Base-by-base conservation (phyloP, 2,113 vertebrate genomes). In the Ammospiza caudacuta region DNA sequence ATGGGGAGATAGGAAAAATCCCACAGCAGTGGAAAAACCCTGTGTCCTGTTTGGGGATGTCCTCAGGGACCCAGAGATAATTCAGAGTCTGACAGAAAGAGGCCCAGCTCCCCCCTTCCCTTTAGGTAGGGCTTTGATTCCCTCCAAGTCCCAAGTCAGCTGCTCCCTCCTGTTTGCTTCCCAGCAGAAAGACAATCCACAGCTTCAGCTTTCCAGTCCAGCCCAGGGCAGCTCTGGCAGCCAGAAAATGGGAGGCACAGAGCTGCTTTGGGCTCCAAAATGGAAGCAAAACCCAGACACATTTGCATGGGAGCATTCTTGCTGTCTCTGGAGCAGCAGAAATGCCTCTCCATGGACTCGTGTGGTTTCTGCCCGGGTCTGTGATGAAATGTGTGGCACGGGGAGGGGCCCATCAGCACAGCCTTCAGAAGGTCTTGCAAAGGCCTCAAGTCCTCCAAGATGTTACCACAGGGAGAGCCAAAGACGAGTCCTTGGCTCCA, bases 341-440 rank as follows among this genome's bases (percentile, higher is more conserved):
- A 81, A 91, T 69, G 63, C 73, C 54, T 95, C 96, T 94, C 93
- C 0, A 0, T 25, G 90, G 91, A 57, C 78, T 51, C 21, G 5
- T 79, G 92, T 73, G 93, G 96, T 92, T 95, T 77, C 64, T 25
- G 31, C 70, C 77, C 4, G 35, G 66, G 43, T 79, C 66, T 62
- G 72, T 93, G 95, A 95, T 64, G 96, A 96, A 96, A 96, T 63
- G 22, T 28, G 63, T 92, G 94, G 87, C 90, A 69, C 3, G 2
- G 68, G 85, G 90, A 91, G 89, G 62, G 85, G 93, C 9, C 90
- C 69, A 46, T 86, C 58, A 92, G 63, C 80, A 83, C 62, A 93
- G 58, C 64, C 55, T 58, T 15, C 0, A 17, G 74, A 91, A 92
- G 88, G 87, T 46, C 83, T 81, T 41, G 52, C 19, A 18, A 66